Conservation (phyloP, 2,797 vertebrate genomes). For the Potorous gilbertii region DNA sequence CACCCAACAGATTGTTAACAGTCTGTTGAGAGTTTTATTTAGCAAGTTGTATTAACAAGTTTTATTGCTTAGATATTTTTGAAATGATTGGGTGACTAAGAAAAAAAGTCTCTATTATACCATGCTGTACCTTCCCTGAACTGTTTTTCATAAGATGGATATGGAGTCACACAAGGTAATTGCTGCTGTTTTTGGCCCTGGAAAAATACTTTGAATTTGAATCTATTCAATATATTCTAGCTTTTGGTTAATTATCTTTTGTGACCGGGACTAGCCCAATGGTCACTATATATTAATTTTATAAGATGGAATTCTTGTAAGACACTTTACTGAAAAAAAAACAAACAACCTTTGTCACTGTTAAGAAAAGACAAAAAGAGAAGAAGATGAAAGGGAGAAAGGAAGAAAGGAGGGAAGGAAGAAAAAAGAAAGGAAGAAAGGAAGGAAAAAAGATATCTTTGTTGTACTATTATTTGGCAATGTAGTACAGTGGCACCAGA, state of each 20-base stretch:
- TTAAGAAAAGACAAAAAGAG: not conserved
- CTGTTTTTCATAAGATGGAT: slow-evolving; percentile 32
- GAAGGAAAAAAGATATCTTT: not conserved
- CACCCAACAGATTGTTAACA: slow-evolving; percentile 61
- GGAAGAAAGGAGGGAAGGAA: no score
- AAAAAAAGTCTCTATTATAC: not conserved
- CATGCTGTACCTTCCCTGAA: slow-evolving; percentile 24
- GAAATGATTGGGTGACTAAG: slow-evolving; percentile 37
- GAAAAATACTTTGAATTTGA: slow-evolving; percentile 22
- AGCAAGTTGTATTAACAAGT: slow-evolving; percentile 45
- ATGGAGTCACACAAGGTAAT: slow-evolving; percentile 12
- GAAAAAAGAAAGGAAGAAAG: no score
- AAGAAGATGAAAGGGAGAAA: no score
- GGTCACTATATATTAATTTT: not conserved
- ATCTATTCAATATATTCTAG: not conserved
- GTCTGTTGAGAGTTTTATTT: slow-evolving; percentile 67
- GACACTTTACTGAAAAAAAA: not conserved
- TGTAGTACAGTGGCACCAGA: not conserved
- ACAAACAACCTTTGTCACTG: not conserved
- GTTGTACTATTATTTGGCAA: not conserved
- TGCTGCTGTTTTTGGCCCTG: not conserved
- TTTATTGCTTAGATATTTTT: slow-evolving; percentile 52
- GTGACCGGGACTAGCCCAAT: not conserved
- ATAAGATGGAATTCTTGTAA: not conserved
- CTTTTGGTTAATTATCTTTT: not conserved